Evolutionary conservation across 2,113 vertebrate species (phyloP).

Genomic region (Psilopsiagon aymara): DNA sequence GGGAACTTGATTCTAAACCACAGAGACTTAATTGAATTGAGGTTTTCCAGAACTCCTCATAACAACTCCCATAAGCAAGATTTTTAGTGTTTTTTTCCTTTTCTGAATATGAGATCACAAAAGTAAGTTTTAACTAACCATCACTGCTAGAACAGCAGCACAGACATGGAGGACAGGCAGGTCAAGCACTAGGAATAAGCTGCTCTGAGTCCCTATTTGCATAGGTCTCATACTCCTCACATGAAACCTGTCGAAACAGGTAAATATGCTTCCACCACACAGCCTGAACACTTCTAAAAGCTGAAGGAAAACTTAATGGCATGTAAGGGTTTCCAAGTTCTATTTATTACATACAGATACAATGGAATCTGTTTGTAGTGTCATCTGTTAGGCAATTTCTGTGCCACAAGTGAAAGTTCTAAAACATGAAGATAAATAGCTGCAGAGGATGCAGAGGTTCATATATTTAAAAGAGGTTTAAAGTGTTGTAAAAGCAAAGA

Average conservation of each 20-base stretch:
- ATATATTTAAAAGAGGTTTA: background rate
- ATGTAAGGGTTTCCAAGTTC: background rate
- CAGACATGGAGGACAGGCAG: background rate
- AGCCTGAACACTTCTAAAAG: background rate
- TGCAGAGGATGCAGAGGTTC: background rate
- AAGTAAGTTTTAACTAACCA: background rate
- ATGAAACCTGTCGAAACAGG: background rate
- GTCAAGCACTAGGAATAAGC: background rate
- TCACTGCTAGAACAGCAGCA: background rate
- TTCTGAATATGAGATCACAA: background rate
- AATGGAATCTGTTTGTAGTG: background rate
- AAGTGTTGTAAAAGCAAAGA: background rate
- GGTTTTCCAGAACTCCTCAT: background rate
- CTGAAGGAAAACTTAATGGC: background rate
- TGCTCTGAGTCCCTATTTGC: background rate
- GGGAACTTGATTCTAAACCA: background rate
- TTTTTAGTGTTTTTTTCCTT: background rate
- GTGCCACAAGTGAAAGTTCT: background rate
- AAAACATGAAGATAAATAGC: background rate
- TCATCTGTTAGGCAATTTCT: background rate
- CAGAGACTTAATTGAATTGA: background rate
- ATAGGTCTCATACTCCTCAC: background rate
- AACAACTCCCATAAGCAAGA: background rate
- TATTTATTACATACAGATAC: background rate
- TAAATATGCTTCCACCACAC: background rate